Evolutionary conservation across 2,888 invertebrate species (phyloP), one percentile per base, ranked within the genome.

Genomic region (Mesoligia furuncula): DNA sequence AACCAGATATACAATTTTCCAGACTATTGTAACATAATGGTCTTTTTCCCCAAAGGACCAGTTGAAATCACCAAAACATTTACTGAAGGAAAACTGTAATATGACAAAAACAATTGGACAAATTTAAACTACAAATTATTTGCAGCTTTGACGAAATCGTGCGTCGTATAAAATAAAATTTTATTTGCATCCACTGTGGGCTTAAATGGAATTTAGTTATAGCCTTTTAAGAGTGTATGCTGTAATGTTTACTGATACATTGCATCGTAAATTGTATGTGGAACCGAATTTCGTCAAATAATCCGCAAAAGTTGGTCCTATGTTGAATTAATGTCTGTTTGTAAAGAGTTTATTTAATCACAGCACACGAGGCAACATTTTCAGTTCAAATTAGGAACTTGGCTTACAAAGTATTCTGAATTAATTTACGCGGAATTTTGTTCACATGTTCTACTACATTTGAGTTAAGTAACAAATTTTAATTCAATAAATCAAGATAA

Each of bases 321-420:
- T 68, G 72, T 76, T 74, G 42, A 83, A 80, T 76, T 83, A 79
- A 83, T 79, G 73, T 71, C 64, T 74, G 66, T 74, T 83, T 75
- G 70, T 62, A 83, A 81, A 79, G 73, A 84, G 73, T 80, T 76
- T 68, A 74, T 84, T 80, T 84, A 73, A 83, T 83, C 62, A 83
- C 70, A 68, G 45, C 69, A 84, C 76, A 68, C 59, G 75, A 73
- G 69, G 59, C 75, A 75, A 83, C 61, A 51, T 83, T 83, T 75
- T 75, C 83, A 48, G 79, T 75, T 71, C 64, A 79, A 83, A 83
- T 83, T 79, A 75, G 69, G 72, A 83, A 79, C 69, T 83, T 73
- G 54, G 68, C 79, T 78, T 64, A 68, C 83, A 68, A 79, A 83
- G 82, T 75, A 78, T 79, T 79, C 31, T 39, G 72, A 83, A 82